phyloP scores from a whole-genome alignment of 2,888 invertebrate species.

The Mechanitis messenoides region DNA sequence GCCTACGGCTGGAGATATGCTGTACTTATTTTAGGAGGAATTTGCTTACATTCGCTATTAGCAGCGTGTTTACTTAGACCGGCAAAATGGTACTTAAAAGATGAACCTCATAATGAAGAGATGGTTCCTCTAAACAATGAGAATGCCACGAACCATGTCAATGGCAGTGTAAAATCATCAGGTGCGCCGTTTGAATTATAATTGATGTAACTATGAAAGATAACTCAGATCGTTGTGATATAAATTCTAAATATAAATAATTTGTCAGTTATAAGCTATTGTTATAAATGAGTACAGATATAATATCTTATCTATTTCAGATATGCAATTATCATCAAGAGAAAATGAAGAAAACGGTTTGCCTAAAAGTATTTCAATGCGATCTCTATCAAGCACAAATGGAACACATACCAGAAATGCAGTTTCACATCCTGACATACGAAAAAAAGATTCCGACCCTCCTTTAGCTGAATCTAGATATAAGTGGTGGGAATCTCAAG shows the following conservation, averaged over 20 bases:
- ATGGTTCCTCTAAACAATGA: constrained; percentile 54
- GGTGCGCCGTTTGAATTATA: neutral
- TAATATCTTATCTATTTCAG: constrained; percentile 38
- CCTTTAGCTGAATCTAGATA: constrained; percentile 50
- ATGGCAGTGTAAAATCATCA: constrained; percentile 41
- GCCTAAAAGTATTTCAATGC: constrained; percentile 59
- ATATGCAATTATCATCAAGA: constrained; percentile 41
- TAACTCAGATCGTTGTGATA: constrained; percentile 4
- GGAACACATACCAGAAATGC: constrained; percentile 58
- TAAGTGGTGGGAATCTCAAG: constrained; percentile 77
- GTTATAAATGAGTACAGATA: neutral
- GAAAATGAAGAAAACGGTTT: constrained; percentile 43
- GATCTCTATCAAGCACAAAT: constrained; percentile 49
- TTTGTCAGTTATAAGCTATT: neutral
- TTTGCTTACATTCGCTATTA: constrained; percentile 78
- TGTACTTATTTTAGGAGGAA: constrained; percentile 77
- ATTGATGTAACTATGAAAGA: neutral
- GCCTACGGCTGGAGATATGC: constrained; percentile 78
- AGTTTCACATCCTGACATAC: constrained; percentile 63
- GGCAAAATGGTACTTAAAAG: constrained; percentile 79
- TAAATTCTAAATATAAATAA: neutral
- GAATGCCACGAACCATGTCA: constrained; percentile 45
- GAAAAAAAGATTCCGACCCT: constrained; percentile 44
- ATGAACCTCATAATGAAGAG: constrained; percentile 51
- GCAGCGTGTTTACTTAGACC: constrained; percentile 80